Evolutionary conservation across 2,888 invertebrate species (phyloP), one percentile per base, ranked within the genome.

Genomic region (Thalpophila matura): DNA sequence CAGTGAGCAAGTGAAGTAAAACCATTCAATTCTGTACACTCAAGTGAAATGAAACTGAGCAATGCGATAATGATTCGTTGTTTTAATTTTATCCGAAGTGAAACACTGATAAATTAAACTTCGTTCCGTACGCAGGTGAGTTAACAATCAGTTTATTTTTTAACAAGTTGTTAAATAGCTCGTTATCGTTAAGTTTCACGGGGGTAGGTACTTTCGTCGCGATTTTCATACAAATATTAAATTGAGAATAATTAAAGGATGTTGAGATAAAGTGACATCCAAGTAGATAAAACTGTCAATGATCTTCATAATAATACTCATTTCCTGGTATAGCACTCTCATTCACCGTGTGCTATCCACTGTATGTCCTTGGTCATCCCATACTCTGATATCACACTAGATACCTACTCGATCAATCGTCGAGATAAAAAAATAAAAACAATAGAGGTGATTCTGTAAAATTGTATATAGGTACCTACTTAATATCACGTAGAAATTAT

Each of bases 41-140:
- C 79, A 78, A 86, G 89, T 90, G 91, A 87, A 88, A 89, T 89
- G 86, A 85, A 82, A 89, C 85, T 89, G 84, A 88, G 83, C 83
- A 64, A 85, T 84, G 76, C 78, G 80, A 86, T 86, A 84, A 91
- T 92, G 90, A 89, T 87, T 80, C 72, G 83, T 91, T 90, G 82
- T 88, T 87, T 83, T 83, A 86, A 86, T 86, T 85, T 81, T 79
- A 82, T 76, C 74, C 72, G 79, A 74, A 75, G 82, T 84, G 85
- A 81, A 83, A 84, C 79, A 80, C 74, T 79, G 80, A 81, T 59
- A 59, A 58, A 55, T 73, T 67, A 59, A 74, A 68, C 75, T 79
- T 72, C 74, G 74, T 71, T 75, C 58, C 67, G 55, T 71, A 60
- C 56, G 75, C 80, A 73, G 84, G 86, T 86, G 55, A 69, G 70